Percentiles rank a stretch among this genome's conserved stretches.
Conservation (phyloP, 92 coral and sea anemone species). For the Ricordea florida region DNA sequence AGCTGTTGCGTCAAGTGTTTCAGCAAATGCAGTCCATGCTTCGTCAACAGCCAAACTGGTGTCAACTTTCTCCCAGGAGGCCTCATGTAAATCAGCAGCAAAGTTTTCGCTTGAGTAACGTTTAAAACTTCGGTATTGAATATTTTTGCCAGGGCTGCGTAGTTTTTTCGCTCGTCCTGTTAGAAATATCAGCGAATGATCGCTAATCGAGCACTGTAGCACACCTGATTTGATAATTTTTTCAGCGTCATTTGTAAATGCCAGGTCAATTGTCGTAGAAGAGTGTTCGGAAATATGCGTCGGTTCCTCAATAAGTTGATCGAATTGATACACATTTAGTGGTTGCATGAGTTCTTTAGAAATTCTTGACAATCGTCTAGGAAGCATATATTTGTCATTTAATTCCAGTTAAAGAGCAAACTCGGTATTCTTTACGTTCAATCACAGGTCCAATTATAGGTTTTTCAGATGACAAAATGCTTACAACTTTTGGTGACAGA, state of each 20-base stretch:
- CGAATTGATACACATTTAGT: constrained; percentile 18
- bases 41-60: constrained; percentile 12
- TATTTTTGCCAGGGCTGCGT: background rate
- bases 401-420: too few species aligned
- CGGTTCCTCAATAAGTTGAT: constrained; percentile 26
- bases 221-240: constrained; percentile 31
- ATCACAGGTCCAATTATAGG: too few species aligned
- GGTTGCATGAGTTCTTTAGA: constrained; percentile 22
- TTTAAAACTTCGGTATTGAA: background rate
- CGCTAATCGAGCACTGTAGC: constrained; percentile 36
- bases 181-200: constrained; percentile 48
- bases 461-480: too few species aligned
- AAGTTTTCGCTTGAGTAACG: constrained; percentile 7
- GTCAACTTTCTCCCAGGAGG: constrained; percentile 18
- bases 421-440: too few species aligned
- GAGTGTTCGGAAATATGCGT: constrained; percentile 33
- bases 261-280: background rate
- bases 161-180: constrained; percentile 40
- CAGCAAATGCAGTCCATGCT: background rate
- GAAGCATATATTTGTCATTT: too few species aligned
- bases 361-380: background rate
- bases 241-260: background rate
- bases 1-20: background rate
- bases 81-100: constrained; percentile 7
- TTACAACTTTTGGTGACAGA: too few species aligned